These are phyloP conservation scores for Arbacia lixula DNA, from an alignment of 53 echinoderm and acorn worm species.

Conservation along the genomic window DNA sequence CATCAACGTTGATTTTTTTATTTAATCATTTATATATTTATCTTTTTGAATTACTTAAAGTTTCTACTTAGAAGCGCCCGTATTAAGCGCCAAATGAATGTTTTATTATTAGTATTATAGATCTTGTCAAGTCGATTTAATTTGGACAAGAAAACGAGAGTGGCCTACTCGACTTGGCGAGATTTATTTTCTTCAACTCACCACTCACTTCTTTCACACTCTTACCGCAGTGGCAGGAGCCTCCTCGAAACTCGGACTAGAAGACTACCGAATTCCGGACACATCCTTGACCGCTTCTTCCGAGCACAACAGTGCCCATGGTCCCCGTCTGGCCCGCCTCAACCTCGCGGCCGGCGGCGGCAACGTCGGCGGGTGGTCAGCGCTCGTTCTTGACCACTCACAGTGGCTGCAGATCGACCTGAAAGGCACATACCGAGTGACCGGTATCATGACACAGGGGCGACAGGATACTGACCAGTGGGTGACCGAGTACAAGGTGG, in stretches of 20 bases:
- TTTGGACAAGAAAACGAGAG: no score
- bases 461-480: conserved; percentile 53
- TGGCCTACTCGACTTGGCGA: no score
- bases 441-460: conserved; percentile 65
- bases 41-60: no score
- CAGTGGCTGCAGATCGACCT: conserved; percentile 58
- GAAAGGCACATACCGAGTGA: background rate
- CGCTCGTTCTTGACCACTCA: background rate
- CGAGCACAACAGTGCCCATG: background rate
- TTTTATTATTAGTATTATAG: no score
- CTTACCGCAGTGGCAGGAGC: background rate
- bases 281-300: conserved; percentile 14
- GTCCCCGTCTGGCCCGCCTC: conserved; percentile 19
- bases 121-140: background rate
- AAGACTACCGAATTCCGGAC: conserved; percentile 34
- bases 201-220: no score
- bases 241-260: conserved; percentile 1
- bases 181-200: no score
- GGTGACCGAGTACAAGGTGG: conserved; percentile 54
- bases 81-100: no score
- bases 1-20: no score
- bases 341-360: conserved; percentile 11
- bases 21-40: no score
- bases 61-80: no score
- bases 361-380: conserved; percentile 22